A percentile compares a stretch with the other conserved stretches of the same genome.
Evolutionary conservation across 2,888 invertebrate genomes (phyloP).

Genomic region (Mycalesis mineus): DNA sequence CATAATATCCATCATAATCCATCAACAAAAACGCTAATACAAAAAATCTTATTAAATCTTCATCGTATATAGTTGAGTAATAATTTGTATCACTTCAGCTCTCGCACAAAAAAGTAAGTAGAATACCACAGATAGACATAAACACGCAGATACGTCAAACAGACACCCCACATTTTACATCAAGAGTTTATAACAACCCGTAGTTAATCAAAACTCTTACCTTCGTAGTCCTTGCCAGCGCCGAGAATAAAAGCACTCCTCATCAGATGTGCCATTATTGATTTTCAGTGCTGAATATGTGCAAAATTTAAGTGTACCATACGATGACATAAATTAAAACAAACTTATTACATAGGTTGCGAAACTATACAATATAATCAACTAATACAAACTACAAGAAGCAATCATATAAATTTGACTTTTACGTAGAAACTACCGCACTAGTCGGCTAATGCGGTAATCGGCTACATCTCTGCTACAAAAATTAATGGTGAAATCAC

Average conservation of each 20-base stretch:
- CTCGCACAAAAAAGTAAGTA: no score
- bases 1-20: no score
- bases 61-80: no score
- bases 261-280: conserved; percentile 61
- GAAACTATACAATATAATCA: conserved; percentile 25
- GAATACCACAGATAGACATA: no score
- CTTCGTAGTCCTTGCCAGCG: conserved; percentile 60
- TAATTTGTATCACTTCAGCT: no score
- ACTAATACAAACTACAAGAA: conserved; percentile 33
- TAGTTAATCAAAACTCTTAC: conserved; percentile 31
- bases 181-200: no score
- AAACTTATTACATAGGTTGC: conserved; percentile 44
- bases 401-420: conserved; percentile 25
- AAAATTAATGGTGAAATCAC: conserved; percentile 38
- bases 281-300: conserved; percentile 65
- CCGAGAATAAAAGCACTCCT: conserved; percentile 65
- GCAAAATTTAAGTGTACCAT: conserved; percentile 54
- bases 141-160: no score
- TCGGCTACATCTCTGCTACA: conserved; percentile 70
- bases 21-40: no score
- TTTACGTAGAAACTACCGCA: conserved; percentile 53
- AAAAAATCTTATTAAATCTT: no score
- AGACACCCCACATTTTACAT: no score
- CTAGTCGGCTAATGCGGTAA: conserved; percentile 60
- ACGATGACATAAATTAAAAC: conserved; percentile 37